Evolutionary conservation across 2,113 vertebrate genomes (phyloP), one percentile per base, ranked within the genome.

Genomic region (Xiphophorus couchianus): DNA sequence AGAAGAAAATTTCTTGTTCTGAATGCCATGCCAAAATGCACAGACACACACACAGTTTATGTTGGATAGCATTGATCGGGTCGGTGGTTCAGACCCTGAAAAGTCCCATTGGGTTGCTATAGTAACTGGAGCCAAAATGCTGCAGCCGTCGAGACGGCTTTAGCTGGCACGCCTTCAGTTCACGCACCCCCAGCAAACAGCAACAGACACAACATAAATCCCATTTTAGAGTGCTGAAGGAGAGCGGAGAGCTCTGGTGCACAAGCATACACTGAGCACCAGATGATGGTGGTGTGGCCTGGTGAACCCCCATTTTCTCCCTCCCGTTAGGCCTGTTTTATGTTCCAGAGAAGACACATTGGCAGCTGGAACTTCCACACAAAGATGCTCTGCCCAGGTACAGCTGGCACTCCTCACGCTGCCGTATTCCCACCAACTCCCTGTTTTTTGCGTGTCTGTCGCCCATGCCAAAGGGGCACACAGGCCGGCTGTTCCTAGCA

Each of bases 401-500:
- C 11, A 61, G 62, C 74, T 82, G 62, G 61, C 79, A 76, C 76
- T 68, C 29, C 54, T 85, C 15, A 62, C 73, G 58, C 78, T 76
- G 84, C 81, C 73, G 42, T 72, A 62, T 62, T 77, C 73, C 74
- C 77, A 68, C 66, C 48, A 60, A 81, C 73, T 77, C 25, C 5
- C 58, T 78, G 58, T 61, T 71, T 77, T 65, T 61, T 62, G 33
- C 58, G 66, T 71, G 74, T 67, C 77, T 75, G 69, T 42, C n/a
- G 1, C 33, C n/a, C 27, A 63, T 76, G 93, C 92, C 94, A 95
- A 94, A 89, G 78, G 87, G 84, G 89, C 51, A 91, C 91, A 90
- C 85, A 92, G 84, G 72, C 69, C 48, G 71, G 74, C 87, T 87
- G 86, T 90, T 90, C 89, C 84, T 80, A 66, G 77, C 72, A 30